Evolutionary conservation across 1,140 invertebrate genomes (phyloP), one percentile per base, ranked within the genome.

Genomic region (Trichonephila clavipes): DNA sequence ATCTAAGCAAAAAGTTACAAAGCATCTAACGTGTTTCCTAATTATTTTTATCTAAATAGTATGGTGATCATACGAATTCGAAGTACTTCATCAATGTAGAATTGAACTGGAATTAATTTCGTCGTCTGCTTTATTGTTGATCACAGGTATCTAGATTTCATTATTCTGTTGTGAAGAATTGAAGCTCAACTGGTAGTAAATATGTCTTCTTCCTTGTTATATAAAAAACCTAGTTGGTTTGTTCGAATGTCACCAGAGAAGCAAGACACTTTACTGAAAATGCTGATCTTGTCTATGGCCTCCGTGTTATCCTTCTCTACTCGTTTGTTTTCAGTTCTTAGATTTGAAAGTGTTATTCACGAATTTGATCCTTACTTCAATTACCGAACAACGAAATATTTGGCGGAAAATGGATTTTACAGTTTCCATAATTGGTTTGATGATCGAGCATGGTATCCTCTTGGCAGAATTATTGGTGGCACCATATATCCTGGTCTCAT

Each of bases 301-400:
- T 98, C 98, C 92, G 97, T 99, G 95, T 96, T 99, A 94, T 99
- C 99, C 69, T 99, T 99, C 97, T 98, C 98, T 59, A 99, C 98
- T 24, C 97, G 99, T 92, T 96, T 99, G 24, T 99, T 99, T 96
- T 99, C 99, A 34, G 99, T 99, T n/a, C 96, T 99, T 88, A 97
- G 98, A 82, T 99, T 99, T 96, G 99, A 99, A 96, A 99, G 98
- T 96, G 98, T 99, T 8, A 99, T 99, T 95, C 99, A 99, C 96
- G 99, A 99, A 96, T 99, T 99, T 96, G 99, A 99, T 97, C 99
- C 99, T 1, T 99, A 99, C 95, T 99, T 99, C 95, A 99, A 99
- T 96, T 99, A 99, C 96, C 97, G 99, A 95, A 99, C 99, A 64
- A 99, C 99, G 18, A 97, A 98, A 94, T 99, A 97, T 96, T 96